phyloP scores from a whole-genome alignment of 2,888 invertebrate genomes.

The Ypsolopha scabrella region DNA sequence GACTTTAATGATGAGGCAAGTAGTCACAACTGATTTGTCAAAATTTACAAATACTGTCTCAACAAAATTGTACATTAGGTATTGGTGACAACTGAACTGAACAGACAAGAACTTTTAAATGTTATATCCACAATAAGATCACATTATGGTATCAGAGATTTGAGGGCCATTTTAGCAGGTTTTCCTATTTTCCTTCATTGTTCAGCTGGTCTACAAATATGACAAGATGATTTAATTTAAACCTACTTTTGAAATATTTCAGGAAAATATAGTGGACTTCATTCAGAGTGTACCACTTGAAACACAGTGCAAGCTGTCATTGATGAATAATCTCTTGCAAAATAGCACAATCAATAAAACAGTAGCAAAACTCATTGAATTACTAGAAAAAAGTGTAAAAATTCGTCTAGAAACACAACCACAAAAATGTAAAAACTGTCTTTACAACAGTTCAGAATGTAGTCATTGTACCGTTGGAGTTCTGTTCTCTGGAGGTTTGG shows the following conservation, averaged over 20 bases:
- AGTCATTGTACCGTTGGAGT: conserved; percentile 79
- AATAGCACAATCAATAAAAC: conserved; percentile 38
- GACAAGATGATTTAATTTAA: not conserved
- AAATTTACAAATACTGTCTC: no score
- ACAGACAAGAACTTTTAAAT: no score
- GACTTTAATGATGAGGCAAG: conserved; percentile 28
- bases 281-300: conserved; percentile 28
- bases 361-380: conserved; percentile 51
- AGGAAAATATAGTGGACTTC: conserved; percentile 33
- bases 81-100: no score
- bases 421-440: conserved; percentile 72
- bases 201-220: no score
- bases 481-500: conserved; percentile 96
- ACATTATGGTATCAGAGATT: no score
- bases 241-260: conserved; percentile 15
- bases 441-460: conserved; percentile 42
- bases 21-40: not conserved
- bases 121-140: no score
- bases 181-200: no score
- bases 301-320: conserved; percentile 23
- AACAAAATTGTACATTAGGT: no score
- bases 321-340: conserved; percentile 48
- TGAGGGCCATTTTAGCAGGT: no score
- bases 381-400: conserved; percentile 71
- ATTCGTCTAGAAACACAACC: conserved; percentile 73